Conservation (phyloP, 2,888 invertebrate genomes). For the Eilema sororculum region DNA sequence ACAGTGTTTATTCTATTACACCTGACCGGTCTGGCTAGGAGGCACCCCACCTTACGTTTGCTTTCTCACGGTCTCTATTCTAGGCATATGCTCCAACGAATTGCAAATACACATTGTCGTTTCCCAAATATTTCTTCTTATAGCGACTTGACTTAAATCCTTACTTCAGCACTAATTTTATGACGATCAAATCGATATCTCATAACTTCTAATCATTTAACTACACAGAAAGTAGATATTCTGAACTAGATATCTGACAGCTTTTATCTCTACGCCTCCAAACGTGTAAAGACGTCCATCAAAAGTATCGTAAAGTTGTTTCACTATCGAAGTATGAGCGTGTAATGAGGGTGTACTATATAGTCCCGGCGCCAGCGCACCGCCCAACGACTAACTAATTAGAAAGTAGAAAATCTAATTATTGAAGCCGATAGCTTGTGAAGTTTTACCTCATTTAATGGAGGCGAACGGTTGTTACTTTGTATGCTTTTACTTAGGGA, state of each 20-base stretch:
- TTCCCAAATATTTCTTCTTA: too few species aligned
- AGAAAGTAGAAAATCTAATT: slow-evolving; percentile 74
- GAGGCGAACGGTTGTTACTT: neutral
- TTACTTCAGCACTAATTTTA: neutral
- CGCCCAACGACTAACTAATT: slow-evolving; percentile 64
- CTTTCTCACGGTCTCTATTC: too few species aligned
- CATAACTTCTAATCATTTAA: neutral
- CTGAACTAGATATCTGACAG: neutral
- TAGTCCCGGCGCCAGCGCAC: slow-evolving; percentile 48
- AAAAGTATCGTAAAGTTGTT: slow-evolving; percentile 20
- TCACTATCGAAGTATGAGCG: slow-evolving; percentile 36
- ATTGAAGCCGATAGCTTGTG: slow-evolving; percentile 48
- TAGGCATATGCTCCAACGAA: too few species aligned
- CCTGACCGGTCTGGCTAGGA: too few species aligned
- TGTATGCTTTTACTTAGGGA: too few species aligned
- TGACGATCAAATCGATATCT: neutral
- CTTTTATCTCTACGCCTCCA: neutral
- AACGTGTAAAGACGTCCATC: slow-evolving; percentile 10
- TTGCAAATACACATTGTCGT: too few species aligned
- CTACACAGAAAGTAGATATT: neutral
- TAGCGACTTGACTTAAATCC: neutral
- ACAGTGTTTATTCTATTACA: too few species aligned
- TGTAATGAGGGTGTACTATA: slow-evolving; percentile 48
- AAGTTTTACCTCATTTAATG: slow-evolving; percentile 14
- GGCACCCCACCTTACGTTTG: too few species aligned